Conservation (phyloP, 2,797 vertebrate genomes). For the Capromys pilorides region DNA sequence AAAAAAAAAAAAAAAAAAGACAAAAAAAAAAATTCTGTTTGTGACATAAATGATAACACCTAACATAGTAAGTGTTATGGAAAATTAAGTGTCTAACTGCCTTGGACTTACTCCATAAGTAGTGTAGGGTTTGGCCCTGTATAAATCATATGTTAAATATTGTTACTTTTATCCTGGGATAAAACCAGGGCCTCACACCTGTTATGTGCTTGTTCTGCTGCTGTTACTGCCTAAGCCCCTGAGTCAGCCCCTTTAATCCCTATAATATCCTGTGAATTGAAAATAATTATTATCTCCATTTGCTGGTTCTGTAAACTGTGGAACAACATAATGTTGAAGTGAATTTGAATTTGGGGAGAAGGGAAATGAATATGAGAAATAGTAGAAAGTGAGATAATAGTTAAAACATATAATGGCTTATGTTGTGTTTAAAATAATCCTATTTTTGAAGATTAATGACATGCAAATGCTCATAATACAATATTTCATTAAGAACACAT, state of each 20-base stretch:
- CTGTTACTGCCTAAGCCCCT: background rate
- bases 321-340: background rate
- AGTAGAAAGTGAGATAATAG: background rate
- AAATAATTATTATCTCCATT: conserved; percentile 4
- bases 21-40: background rate
- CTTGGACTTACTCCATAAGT: background rate
- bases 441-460: conserved; percentile 31
- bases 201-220: background rate
- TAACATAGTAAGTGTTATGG: background rate
- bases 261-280: background rate
- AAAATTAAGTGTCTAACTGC: background rate
- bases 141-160: background rate
- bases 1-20: no score
- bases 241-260: conserved; percentile 20
- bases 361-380: background rate
- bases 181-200: background rate
- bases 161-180: background rate
- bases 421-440: conserved; percentile 34
- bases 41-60: background rate
- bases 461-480: background rate
- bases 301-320: conserved; percentile 3
- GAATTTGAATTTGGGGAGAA: background rate
- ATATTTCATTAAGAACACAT: background rate
- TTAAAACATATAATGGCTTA: background rate
- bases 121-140: background rate